A percentile compares a stretch with the other conserved stretches of the same genome.
phyloP scores from a whole-genome alignment of 2,113 vertebrate species.

The Athene cunicularia region DNA sequence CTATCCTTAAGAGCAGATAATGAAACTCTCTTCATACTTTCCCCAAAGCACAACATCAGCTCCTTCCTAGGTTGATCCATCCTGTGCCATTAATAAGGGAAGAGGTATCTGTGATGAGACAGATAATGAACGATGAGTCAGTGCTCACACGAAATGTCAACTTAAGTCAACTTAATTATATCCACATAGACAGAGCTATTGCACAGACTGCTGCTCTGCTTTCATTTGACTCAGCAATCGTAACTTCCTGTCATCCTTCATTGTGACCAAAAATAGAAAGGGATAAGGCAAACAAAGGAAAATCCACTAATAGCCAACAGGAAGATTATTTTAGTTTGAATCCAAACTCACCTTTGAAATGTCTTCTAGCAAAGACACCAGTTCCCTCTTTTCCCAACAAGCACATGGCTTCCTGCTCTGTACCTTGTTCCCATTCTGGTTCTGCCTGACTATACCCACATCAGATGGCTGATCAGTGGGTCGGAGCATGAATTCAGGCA shows the following conservation, averaged over 20 bases:
- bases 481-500: neutral
- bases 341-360: neutral
- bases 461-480: neutral
- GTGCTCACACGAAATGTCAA: neutral
- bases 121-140: neutral
- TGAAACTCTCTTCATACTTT: neutral
- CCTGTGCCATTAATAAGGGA: neutral
- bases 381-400: neutral
- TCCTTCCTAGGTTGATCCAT: neutral
- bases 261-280: neutral
- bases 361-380: neutral
- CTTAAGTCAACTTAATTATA: neutral
- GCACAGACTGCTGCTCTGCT: neutral
- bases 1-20: neutral
- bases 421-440: neutral
- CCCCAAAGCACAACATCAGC: neutral
- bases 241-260: neutral
- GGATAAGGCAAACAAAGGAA: neutral
- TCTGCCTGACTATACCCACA: neutral
- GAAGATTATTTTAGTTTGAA: neutral
- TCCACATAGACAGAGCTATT: neutral
- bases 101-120: neutral
- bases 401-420: rapidly evolving
- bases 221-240: neutral
- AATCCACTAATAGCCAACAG: neutral